A percentile compares a stretch with the other conserved stretches of the same genome.
These are phyloP conservation scores for Agrypnus murinus DNA, from an alignment of 2,888 invertebrate genomes.

Conservation along the genomic window DNA sequence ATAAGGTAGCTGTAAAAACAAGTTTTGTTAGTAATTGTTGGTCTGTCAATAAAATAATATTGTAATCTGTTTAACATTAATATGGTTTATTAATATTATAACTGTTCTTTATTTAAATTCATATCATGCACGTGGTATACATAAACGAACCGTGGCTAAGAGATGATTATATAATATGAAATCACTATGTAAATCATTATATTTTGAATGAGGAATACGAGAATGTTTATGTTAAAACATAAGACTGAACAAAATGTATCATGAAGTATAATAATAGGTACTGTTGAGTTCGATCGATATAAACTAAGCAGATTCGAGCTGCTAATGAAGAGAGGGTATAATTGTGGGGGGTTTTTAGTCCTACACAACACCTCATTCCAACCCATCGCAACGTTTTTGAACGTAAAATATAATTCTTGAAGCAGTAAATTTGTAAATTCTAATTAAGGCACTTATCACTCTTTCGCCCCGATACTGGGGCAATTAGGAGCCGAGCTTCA, in stretches of 20 bases:
- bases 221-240: constrained; percentile 23
- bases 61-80: too few species aligned
- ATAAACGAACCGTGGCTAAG: too few species aligned
- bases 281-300: constrained; percentile 29
- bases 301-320: constrained; percentile 44
- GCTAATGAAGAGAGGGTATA: constrained; percentile 43
- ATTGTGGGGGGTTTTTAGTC: constrained; percentile 28
- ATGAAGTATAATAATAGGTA: constrained; percentile 23
- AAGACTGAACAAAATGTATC: constrained; percentile 24
- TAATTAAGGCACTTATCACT: constrained; percentile 55
- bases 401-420: constrained; percentile 48
- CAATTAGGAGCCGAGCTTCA: constrained; percentile 53
- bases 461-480: constrained; percentile 50
- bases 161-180: too few species aligned
- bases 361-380: constrained; percentile 6
- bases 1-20: too few species aligned
- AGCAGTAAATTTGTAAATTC: constrained; percentile 53
- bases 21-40: too few species aligned
- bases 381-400: constrained; percentile 38
- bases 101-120: too few species aligned
- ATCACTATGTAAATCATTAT: too few species aligned
- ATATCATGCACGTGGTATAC: too few species aligned
- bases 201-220: constrained; percentile 9
- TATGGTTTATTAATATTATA: too few species aligned
- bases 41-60: too few species aligned